Conservation (phyloP, 2,797 vertebrate species). For the Heterohyrax brucei region DNA sequence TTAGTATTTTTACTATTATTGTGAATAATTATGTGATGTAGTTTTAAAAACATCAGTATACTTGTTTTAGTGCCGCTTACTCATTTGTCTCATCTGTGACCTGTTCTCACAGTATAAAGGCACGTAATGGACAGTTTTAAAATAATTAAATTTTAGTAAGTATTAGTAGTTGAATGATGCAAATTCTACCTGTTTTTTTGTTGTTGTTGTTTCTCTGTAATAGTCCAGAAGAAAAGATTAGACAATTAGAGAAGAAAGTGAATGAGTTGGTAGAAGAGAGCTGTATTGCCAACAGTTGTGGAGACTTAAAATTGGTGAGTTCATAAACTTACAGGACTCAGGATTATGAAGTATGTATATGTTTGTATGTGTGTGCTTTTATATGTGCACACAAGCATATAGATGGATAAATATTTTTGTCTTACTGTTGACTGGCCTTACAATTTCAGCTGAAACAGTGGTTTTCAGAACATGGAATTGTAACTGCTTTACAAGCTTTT, state of each 20-base stretch:
- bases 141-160: conserved; percentile 62
- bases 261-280: conserved; percentile 98
- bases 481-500: conserved; percentile 43
- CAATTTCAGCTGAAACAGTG: conserved; percentile 58
- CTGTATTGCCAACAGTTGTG: conserved; percentile 95
- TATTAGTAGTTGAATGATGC: conserved; percentile 27
- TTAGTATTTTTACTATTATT: background rate
- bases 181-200: conserved; percentile 50
- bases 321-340: background rate
- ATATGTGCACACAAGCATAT: background rate
- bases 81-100: conserved; percentile 22
- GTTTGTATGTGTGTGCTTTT: conserved; percentile 2
- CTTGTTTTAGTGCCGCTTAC: conserved; percentile 34
- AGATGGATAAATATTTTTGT: background rate
- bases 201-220: conserved; percentile 65
- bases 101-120: conserved; percentile 48
- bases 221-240: conserved; percentile 97
- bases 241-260: conserved; percentile 97
- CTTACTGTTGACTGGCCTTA: conserved; percentile 1
- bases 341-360: background rate
- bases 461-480: conserved; percentile 52
- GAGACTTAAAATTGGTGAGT: conserved; percentile 95
- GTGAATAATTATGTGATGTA: conserved; percentile 9
- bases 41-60: conserved; percentile 1
- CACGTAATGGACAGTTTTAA: background rate